phyloP scores from a whole-genome alignment of 1,140 invertebrate genomes.

The Trichogramma pretiosum region DNA sequence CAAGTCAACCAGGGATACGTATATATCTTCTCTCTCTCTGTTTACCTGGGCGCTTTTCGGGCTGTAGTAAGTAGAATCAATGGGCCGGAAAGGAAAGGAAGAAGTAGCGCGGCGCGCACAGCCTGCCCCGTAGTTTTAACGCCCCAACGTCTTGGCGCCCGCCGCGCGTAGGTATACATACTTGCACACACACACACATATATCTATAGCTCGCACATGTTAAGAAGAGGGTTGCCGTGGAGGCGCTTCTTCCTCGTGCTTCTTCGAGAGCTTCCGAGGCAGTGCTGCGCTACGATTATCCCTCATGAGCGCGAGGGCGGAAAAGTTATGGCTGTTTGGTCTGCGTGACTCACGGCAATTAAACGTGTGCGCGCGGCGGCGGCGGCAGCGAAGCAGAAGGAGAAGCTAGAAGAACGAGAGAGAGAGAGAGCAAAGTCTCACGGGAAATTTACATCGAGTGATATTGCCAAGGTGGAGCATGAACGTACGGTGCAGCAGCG shows the following conservation, averaged over 20 bases:
- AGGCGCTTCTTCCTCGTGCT: constrained; percentile 6
- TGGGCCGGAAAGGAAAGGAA: constrained; percentile 30
- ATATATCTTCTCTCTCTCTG: too few relatives aligned
- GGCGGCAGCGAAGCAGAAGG: too few relatives aligned
- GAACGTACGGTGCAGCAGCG: too few relatives aligned
- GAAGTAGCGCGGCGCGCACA: constrained; percentile 10
- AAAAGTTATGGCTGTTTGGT: constrained; percentile 13
- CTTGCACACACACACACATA: background rate
- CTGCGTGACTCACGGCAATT: constrained; percentile 20
- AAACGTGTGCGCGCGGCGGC: background rate
- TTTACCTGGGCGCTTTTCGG: constrained; percentile 26
- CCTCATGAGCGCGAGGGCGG: constrained; percentile 10
- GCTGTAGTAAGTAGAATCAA: constrained; percentile 22
- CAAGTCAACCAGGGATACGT: constrained; percentile 26
- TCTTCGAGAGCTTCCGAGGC: too few relatives aligned
- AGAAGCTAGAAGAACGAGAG: too few relatives aligned
- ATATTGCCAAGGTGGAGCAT: too few relatives aligned
- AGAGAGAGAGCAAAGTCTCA: background rate
- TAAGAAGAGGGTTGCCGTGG: background rate
- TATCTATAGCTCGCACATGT: background rate
- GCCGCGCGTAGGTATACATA: too few relatives aligned
- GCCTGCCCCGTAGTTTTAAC: too few relatives aligned
- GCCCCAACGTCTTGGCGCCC: background rate
- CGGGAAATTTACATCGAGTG: constrained; percentile 10
- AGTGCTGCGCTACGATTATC: constrained; percentile 15